phyloP scores from a whole-genome alignment of 2,888 invertebrate genomes.

The Neoascia interrupta region DNA sequence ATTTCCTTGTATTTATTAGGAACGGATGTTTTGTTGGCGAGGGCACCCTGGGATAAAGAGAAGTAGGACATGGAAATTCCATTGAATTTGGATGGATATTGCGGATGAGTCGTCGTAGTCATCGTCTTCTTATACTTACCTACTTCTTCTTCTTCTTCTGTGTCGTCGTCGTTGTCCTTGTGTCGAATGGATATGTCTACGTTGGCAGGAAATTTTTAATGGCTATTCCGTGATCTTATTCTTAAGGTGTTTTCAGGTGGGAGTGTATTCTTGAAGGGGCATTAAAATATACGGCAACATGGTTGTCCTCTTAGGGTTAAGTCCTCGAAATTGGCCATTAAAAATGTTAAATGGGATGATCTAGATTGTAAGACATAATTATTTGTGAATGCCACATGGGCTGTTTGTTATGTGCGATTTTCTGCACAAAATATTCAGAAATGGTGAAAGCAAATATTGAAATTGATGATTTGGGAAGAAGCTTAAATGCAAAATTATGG shows the following conservation, averaged over 20 bases:
- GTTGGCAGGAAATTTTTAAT: slow-evolving; percentile 53
- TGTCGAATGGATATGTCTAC: slow-evolving; percentile 32
- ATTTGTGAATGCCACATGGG: too few species aligned
- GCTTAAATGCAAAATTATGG: too few species aligned
- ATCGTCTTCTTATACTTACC: too few species aligned
- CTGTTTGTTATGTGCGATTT: too few species aligned
- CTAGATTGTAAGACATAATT: slow-evolving; percentile 26
- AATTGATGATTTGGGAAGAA: too few species aligned
- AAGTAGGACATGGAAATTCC: slow-evolving; percentile 63
- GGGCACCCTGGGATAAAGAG: neutral
- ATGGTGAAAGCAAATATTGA: too few species aligned
- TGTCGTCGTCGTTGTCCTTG: neutral
- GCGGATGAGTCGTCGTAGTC: slow-evolving; percentile 28
- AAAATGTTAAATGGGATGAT: slow-evolving; percentile 24
- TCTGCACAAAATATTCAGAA: too few species aligned
- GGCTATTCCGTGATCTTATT: slow-evolving; percentile 59
- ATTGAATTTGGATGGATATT: slow-evolving; percentile 53
- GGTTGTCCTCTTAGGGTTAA: slow-evolving; percentile 61
- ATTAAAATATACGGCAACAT: slow-evolving; percentile 40
- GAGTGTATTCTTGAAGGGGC: neutral
- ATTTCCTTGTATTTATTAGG: slow-evolving; percentile 67
- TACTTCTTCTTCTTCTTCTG: too few species aligned
- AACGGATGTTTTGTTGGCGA: slow-evolving; percentile 59
- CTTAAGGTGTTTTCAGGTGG: slow-evolving; percentile 21
- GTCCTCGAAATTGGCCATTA: slow-evolving; percentile 36